Conservation (phyloP, 2,888 invertebrate genomes). For the Omphaloscelis lunosa region DNA sequence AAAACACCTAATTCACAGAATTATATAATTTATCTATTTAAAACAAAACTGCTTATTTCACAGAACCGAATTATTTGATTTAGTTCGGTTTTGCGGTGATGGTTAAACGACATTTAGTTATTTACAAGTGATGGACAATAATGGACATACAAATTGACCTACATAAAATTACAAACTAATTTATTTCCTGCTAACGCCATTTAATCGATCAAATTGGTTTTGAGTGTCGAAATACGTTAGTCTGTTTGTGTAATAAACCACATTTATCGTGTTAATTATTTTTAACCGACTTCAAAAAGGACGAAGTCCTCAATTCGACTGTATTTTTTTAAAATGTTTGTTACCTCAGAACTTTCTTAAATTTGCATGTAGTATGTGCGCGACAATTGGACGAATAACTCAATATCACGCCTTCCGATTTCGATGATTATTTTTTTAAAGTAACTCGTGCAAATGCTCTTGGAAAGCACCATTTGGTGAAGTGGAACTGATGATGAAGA, state of each 20-base stretch:
- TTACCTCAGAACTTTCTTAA: too few relatives aligned
- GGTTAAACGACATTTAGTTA: constrained; percentile 5
- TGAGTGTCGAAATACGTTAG: background rate
- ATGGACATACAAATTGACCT: background rate
- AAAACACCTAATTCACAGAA: background rate
- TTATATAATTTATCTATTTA: background rate
- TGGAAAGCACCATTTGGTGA: too few relatives aligned
- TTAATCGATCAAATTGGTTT: constrained; percentile 3
- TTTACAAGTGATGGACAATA: constrained; percentile 7
- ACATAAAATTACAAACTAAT: constrained; percentile 11
- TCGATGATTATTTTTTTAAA: too few relatives aligned
- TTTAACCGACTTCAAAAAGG: too few relatives aligned
- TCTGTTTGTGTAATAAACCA: background rate
- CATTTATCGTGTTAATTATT: background rate
- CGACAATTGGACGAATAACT: too few relatives aligned
- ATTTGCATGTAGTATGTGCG: too few relatives aligned
- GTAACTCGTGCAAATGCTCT: too few relatives aligned
- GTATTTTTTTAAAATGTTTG: too few relatives aligned
- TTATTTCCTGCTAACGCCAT: background rate
- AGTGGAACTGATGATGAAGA: too few relatives aligned
- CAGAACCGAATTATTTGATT: constrained; percentile 11
- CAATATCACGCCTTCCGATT: too few relatives aligned
- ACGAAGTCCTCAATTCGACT: too few relatives aligned
- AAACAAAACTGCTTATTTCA: background rate
- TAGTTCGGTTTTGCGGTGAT: background rate